These are phyloP conservation scores for Chloropsis cyanopogon DNA, from an alignment of 2,113 vertebrate genomes.

Conservation along the genomic window DNA sequence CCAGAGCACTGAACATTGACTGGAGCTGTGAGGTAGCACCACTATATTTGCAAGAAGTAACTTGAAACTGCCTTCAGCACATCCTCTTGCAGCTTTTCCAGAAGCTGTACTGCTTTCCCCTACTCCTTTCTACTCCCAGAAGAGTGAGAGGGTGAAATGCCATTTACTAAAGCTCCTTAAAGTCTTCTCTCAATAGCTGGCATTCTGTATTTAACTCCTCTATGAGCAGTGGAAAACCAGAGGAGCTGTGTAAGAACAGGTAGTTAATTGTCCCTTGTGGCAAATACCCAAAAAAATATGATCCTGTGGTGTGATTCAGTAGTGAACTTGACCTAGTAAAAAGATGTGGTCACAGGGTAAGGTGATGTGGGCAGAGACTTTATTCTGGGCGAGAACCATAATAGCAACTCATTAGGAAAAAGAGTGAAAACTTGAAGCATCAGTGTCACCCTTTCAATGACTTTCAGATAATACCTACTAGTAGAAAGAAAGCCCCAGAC, in stretches of 20 bases:
- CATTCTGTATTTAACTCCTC: background rate
- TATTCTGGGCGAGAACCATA: background rate
- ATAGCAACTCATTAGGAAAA: background rate
- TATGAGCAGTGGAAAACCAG: background rate
- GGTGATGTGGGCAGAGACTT: background rate
- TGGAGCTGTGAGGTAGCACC: background rate
- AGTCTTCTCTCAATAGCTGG: background rate
- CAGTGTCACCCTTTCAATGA: background rate
- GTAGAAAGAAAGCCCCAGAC: rapidly evolving
- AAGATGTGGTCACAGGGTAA: background rate
- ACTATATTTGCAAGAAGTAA: background rate
- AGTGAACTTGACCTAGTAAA: background rate
- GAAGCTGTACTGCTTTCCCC: background rate
- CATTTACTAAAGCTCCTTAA: conserved; percentile 20
- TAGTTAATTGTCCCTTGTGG: background rate
- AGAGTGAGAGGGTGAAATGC: background rate
- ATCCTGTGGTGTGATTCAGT: background rate
- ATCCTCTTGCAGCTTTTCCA: background rate
- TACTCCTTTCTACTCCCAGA: background rate
- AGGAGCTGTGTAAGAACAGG: background rate
- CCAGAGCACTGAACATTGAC: background rate
- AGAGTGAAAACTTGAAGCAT: background rate
- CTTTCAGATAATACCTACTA: background rate
- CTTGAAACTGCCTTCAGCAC: background rate
- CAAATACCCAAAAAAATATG: background rate